Evolutionary conservation across 1,140 invertebrate species (phyloP).

Genomic region (Odontomachus brunneus): DNA sequence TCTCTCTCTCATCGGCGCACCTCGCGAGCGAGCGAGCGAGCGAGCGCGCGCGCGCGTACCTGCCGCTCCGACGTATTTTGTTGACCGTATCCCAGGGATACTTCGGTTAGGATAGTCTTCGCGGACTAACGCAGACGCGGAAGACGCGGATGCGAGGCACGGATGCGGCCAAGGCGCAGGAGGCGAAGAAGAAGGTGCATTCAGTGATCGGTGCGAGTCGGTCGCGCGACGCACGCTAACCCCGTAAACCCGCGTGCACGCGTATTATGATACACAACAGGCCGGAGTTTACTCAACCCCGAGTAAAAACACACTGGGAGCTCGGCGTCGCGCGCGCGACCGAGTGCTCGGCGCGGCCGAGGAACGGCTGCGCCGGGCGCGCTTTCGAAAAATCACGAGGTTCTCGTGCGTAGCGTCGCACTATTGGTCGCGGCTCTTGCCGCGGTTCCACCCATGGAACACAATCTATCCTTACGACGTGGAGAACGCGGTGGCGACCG

Average conservation of each 20-base stretch:
- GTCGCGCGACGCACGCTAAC: constrained; percentile 67
- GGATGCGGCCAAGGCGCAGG: constrained; percentile 36
- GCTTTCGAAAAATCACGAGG: constrained; percentile 69
- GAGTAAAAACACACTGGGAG: constrained; percentile 85
- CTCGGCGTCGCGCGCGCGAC: constrained; percentile 74
- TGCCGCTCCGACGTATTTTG: constrained; percentile 44
- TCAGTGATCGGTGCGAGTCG: constrained; percentile 61
- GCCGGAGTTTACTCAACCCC: constrained; percentile 84
- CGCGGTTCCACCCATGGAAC: constrained; percentile 35
- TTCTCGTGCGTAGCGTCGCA: constrained; percentile 18
- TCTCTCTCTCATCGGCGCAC: too few relatives aligned
- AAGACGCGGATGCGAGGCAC: constrained; percentile 42
- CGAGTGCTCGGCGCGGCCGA: constrained; percentile 57
- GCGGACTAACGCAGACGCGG: constrained; percentile 14
- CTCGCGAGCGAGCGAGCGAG: neutral
- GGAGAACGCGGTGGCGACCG: neutral
- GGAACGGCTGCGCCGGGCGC: constrained; percentile 66
- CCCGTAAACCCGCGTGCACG: constrained; percentile 79
- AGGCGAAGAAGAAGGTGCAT: constrained; percentile 62
- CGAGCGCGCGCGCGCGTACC: constrained; percentile 22
- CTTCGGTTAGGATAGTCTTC: neutral
- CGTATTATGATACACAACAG: constrained; percentile 85
- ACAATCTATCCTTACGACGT: constrained; percentile 22
- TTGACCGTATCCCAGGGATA: constrained; percentile 62
- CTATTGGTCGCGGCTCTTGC: constrained; percentile 33